Base-by-base conservation (phyloP, 2,888 invertebrate species). In the Melanostoma mellinum region DNA sequence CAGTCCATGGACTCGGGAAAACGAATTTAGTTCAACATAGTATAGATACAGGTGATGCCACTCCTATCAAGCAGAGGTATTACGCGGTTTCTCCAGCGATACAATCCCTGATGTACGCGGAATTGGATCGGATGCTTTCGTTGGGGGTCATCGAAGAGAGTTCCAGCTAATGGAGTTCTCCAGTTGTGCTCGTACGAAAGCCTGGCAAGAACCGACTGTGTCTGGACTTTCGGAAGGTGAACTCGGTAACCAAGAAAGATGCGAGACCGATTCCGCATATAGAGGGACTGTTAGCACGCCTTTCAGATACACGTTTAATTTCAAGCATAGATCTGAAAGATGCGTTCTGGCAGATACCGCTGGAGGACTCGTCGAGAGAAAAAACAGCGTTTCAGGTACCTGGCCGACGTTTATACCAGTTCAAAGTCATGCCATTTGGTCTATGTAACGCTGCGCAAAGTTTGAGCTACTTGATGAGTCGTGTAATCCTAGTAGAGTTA, bases 21-120 rank as follows among this genome's bases (percentile, higher is more conserved):
- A 86, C 85, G 9, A 36, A 9, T 20, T 50, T 82, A 6, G 58
- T 78, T 0, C 30, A 68, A 30, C 86, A 86, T 30, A 6, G 10
- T 5, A 86, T 86, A 89, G 69, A 85, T 89, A 0, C 58, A 87
- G 1, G 90, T 90, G 89, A 48, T 89, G 2, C 20, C 20, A 20
- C 20, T 20, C 1, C 20, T 20, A 20, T 20, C 20, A 20, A 20
- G 20, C 20, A 20, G 20, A 20, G 20, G 20, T 20, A 20, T 20
- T 20, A 20, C 20, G 20, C 20, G 20, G 20, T 20, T 20, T 20
- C 20, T 20, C 20, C 20, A 20, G 20, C 20, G 20, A 20, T 20
- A 20, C 20, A 20, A 20, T 20, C 1, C 20, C 20, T 20, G 20
- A 20, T 20, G 20, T 20, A 20, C 1, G 20, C 20, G 20, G 20